Conservation (phyloP, 2,888 invertebrate species). For the Stratiomys singularior region DNA sequence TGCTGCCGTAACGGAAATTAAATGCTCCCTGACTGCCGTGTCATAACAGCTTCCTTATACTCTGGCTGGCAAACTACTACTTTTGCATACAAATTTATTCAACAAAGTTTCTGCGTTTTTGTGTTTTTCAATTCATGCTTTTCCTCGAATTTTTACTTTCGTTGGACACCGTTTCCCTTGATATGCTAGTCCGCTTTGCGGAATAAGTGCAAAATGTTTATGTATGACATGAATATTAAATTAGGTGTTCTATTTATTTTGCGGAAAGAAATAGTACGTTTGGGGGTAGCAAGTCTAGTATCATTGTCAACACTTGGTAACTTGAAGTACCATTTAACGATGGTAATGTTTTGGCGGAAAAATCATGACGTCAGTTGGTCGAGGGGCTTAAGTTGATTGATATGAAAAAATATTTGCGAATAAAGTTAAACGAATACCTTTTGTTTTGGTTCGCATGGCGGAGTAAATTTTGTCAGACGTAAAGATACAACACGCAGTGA, state of each 20-base stretch:
- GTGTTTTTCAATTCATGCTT: constrained; percentile 31
- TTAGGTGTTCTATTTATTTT: constrained; percentile 31
- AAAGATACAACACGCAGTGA: too few relatives aligned
- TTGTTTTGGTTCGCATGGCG: too few relatives aligned
- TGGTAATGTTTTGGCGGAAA: too few relatives aligned
- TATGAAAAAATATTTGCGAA: too few relatives aligned
- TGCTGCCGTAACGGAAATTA: constrained; percentile 29
- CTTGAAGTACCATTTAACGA: background rate
- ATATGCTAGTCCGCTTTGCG: constrained; percentile 11
- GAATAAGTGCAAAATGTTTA: constrained; percentile 41
- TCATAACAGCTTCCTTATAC: background rate
- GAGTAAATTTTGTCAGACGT: too few relatives aligned
- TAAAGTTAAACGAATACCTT: too few relatives aligned
- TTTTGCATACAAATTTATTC: constrained; percentile 43
- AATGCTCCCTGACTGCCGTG: constrained; percentile 6
- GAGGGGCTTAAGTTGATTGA: too few relatives aligned
- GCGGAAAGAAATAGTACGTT: constrained; percentile 1
- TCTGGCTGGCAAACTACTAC: background rate
- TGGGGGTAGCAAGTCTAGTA: background rate
- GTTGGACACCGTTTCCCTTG: background rate
- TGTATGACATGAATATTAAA: constrained; percentile 38
- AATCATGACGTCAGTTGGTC: too few relatives aligned
- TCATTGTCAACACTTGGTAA: constrained; percentile 1
- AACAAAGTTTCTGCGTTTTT: background rate
- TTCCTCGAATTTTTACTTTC: constrained; percentile 14